phyloP scores from a whole-genome alignment of 2,888 invertebrate genomes.

The Hydrotaea diabolus region DNA sequence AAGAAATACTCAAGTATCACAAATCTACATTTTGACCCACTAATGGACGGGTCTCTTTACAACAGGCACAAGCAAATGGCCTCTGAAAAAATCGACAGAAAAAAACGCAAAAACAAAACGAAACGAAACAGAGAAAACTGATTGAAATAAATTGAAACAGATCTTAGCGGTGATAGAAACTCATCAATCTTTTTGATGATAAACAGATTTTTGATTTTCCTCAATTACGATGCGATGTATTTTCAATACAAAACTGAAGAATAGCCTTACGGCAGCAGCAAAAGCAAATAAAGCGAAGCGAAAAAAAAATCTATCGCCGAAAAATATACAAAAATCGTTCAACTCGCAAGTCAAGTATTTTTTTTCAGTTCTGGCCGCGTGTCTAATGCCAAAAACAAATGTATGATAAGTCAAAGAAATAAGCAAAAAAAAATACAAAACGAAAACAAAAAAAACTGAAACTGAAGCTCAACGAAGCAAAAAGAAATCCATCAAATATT shows the following conservation, averaged over 20 bases:
- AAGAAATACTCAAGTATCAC: neutral
- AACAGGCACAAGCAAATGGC: neutral
- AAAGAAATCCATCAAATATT: conserved; percentile 3
- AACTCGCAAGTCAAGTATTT: conserved; percentile 21
- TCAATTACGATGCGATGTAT: neutral
- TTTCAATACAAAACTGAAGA: no score
- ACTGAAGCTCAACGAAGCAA: neutral
- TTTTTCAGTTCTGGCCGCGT: conserved; percentile 25
- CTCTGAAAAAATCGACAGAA: no score
- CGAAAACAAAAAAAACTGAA: neutral
- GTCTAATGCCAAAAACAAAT: conserved; percentile 37
- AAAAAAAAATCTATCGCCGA: conserved; percentile 5
- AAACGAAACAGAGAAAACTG: neutral
- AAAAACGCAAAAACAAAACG: neutral
- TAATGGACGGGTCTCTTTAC: neutral
- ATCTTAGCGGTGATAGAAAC: conserved; percentile 9
- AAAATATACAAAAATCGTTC: conserved; percentile 36
- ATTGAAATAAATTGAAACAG: neutral
- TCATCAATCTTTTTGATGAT: conserved; percentile 57
- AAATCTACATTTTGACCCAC: neutral
- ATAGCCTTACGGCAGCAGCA: no score
- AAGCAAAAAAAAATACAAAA: conserved; percentile 1
- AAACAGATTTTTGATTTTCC: conserved; percentile 46
- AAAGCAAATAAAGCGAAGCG: neutral
- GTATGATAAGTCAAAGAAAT: conserved; percentile 10